phyloP scores from a whole-genome alignment of 2,113 vertebrate genomes.

The Sterrhoptilus dennistouni region DNA sequence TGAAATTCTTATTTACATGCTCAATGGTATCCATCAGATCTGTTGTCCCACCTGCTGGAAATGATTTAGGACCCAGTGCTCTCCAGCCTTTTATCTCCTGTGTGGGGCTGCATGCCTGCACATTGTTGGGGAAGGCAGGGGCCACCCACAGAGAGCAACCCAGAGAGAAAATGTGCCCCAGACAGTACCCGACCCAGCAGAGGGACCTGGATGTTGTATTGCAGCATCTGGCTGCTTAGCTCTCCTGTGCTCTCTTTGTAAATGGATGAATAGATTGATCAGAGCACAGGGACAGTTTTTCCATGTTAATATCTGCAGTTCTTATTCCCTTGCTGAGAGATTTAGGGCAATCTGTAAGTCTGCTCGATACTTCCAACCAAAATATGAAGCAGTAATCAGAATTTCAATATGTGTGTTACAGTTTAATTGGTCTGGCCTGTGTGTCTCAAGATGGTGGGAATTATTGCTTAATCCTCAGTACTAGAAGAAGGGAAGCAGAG shows the following conservation, averaged over 20 bases:
- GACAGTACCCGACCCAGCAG: background rate
- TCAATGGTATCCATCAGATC: background rate
- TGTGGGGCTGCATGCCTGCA: background rate
- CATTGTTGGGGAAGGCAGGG: background rate
- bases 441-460: background rate
- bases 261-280: background rate
- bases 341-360: background rate
- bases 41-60: background rate
- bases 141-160: background rate
- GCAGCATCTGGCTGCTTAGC: background rate
- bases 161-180: background rate
- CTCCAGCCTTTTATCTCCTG: background rate
- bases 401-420: background rate
- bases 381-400: background rate
- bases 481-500: background rate
- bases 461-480: slow-evolving; percentile 11
- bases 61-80: background rate
- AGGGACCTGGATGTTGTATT: background rate
- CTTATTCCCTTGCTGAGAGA: background rate
- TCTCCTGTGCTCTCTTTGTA: background rate
- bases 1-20: background rate
- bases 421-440: background rate
- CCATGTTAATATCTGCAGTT: background rate
- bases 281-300: background rate
- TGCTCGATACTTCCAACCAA: background rate